Percentiles rank a stretch among this genome's conserved stretches.
phyloP scores from a whole-genome alignment of 2,113 vertebrate genomes.

The Tor tambroides region DNA sequence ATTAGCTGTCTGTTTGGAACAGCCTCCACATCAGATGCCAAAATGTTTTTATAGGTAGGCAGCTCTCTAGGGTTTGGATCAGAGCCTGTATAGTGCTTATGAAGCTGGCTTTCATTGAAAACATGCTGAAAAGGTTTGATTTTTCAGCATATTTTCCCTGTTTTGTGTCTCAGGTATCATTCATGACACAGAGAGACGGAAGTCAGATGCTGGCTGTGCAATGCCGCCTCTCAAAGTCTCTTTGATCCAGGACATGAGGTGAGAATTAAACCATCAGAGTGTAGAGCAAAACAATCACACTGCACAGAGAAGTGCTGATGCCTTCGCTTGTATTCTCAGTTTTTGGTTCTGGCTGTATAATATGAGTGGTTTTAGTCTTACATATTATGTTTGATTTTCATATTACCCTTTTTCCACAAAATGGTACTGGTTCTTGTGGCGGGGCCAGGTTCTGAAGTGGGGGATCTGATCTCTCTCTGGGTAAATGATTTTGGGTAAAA shows the following conservation, averaged over 20 bases:
- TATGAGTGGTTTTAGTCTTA: neutral
- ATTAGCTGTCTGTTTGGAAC: neutral
- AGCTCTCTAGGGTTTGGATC: neutral
- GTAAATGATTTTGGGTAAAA: too few species aligned
- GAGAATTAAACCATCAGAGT: slow-evolving; percentile 52
- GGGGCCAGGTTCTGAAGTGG: too few species aligned
- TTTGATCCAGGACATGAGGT: slow-evolving; percentile 97
- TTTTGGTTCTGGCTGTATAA: neutral
- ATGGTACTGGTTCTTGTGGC: neutral
- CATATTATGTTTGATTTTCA: neutral
- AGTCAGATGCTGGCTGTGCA: slow-evolving; percentile 86
- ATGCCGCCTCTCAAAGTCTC: slow-evolving; percentile 94
- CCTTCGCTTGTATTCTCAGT: neutral
- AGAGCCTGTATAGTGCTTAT: neutral
- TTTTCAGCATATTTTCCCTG: slow-evolving; percentile 7
- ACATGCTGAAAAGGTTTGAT: neutral
- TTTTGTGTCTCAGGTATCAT: slow-evolving; percentile 81
- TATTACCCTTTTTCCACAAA: neutral
- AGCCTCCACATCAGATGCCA: neutral
- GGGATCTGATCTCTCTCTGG: too few species aligned
- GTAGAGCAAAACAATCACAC: neutral
- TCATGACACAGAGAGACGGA: slow-evolving; percentile 92
- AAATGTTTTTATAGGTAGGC: neutral
- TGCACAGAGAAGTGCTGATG: neutral
- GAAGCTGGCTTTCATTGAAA: neutral